Base-by-base conservation (phyloP, 2,797 vertebrate species). In the Microctenopoma lineatum region DNA sequence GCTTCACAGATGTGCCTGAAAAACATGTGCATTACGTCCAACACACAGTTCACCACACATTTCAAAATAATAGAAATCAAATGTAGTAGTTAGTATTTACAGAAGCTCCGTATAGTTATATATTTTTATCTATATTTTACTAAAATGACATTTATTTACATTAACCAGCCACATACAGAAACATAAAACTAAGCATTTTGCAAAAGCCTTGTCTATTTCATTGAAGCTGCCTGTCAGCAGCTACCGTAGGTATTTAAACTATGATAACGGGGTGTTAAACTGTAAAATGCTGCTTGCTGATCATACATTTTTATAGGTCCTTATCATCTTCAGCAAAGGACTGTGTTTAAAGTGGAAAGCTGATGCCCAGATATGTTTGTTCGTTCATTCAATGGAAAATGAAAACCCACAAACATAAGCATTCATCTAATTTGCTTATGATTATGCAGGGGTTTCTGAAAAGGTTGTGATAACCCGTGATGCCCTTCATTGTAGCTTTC, bases 391-490 rank as follows among this genome's bases (percentile, higher is more conserved):
- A 45, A 32, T 55, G 81, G 76, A 88, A 88, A 83, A 77, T 57
- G 18, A 48, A 78, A 79, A 45, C 39, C 48, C 11, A 34, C 66
- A 47, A 65, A 25, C 46, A 48, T 64, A 45, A 54, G 59, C 27
- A 7, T 59, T 59, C 7, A 42, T 75, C 75, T 26, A 42, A 58
- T 77, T 80, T 56, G 41, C 55, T 68, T 11, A 26, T 15, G 57
- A 75, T 65, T 73, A 59, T 55, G 61, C 18, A 11, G 26, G 21
- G 15, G 15, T 64, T 59, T 25, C 29, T 78, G 57, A 66, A 73
- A 76, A 70, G 67, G 26, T 45, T 51, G 1, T 0, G 75, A 87
- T 87, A 83, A 85, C 59, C 77, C 2, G 4, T 0, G 39, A 84
- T 75, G 54, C 48, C 70, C 79, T 73, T 65, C 18, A 21, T 12